These are phyloP conservation scores for Argopecten irradians DNA, from an alignment of 1,140 invertebrate species.

Conservation along the genomic window DNA sequence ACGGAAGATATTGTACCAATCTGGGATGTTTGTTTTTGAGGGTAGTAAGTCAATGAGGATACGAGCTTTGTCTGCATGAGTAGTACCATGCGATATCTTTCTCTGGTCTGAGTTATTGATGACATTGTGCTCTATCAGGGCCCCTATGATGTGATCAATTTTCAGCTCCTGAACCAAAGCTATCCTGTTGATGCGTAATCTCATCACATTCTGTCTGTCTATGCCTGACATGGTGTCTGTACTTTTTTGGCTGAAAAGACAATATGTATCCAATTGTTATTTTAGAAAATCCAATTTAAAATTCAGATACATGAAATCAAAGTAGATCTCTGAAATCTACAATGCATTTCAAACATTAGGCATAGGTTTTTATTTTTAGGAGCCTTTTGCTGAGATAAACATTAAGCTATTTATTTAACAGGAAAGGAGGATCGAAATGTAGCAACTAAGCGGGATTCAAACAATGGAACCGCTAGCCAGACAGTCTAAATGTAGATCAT, in stretches of 20 bases:
- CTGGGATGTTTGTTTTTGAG: constrained; percentile 61
- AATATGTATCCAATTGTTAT: neutral
- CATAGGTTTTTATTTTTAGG: neutral
- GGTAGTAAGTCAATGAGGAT: constrained; percentile 71
- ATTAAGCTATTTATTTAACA: too few species aligned
- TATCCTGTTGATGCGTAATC: constrained; percentile 73
- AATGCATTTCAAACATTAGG: constrained; percentile 52
- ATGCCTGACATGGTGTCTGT: constrained; percentile 54
- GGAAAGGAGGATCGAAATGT: too few species aligned
- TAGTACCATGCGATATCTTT: constrained; percentile 64
- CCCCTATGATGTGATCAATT: constrained; percentile 69
- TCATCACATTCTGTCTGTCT: constrained; percentile 71
- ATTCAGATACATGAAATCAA: constrained; percentile 2
- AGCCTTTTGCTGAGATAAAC: too few species aligned
- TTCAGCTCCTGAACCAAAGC: constrained; percentile 72
- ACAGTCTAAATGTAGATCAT: too few species aligned
- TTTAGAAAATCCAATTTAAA: too few species aligned
- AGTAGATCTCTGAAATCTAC: neutral
- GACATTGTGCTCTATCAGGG: constrained; percentile 61
- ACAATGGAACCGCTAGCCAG: too few species aligned
- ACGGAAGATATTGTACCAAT: constrained; percentile 72
- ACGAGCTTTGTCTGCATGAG: constrained; percentile 68
- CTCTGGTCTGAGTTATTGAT: constrained; percentile 64
- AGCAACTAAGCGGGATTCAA: too few species aligned
- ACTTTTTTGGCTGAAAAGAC: constrained; percentile 45